Conservation (phyloP, 1,140 invertebrate species). For the Telenomus remus region DNA sequence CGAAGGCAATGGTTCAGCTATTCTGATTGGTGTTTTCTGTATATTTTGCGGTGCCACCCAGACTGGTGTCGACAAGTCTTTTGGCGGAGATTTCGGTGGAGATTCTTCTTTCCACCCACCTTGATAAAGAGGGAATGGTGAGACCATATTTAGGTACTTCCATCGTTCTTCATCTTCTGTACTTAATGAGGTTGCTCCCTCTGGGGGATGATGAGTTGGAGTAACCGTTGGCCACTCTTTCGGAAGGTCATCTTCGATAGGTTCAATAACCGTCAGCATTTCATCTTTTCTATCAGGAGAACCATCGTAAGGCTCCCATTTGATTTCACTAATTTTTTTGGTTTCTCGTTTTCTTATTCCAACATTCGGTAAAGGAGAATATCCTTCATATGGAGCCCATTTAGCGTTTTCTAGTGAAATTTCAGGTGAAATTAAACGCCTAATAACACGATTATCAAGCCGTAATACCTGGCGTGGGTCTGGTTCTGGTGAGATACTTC, state of each 20-base stretch:
- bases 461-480: constrained; percentile 65
- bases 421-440: constrained; percentile 69
- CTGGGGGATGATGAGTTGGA: constrained; percentile 68
- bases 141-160: constrained; percentile 69
- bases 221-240: constrained; percentile 64
- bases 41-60: constrained; percentile 63
- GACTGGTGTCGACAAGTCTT: constrained; percentile 62
- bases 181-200: constrained; percentile 38
- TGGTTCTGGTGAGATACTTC: constrained; percentile 73
- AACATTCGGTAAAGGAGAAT: constrained; percentile 69
- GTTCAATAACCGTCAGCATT: constrained; percentile 8
- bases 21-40: constrained; percentile 56
- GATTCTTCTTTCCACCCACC: constrained; percentile 73
- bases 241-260: constrained; percentile 55
- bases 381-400: constrained; percentile 72
- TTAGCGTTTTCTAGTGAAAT: constrained; percentile 67
- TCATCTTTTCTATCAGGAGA: constrained; percentile 53
- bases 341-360: constrained; percentile 69
- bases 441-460: constrained; percentile 66
- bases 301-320: constrained; percentile 69
- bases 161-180: constrained; percentile 69
- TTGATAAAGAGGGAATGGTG: constrained; percentile 72
- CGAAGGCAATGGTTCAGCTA: constrained; percentile 50
- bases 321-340: constrained; percentile 70
- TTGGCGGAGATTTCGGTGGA: constrained; percentile 64